Base-by-base conservation (phyloP, 2,797 vertebrate genomes). In the Chelon labrosus region DNA sequence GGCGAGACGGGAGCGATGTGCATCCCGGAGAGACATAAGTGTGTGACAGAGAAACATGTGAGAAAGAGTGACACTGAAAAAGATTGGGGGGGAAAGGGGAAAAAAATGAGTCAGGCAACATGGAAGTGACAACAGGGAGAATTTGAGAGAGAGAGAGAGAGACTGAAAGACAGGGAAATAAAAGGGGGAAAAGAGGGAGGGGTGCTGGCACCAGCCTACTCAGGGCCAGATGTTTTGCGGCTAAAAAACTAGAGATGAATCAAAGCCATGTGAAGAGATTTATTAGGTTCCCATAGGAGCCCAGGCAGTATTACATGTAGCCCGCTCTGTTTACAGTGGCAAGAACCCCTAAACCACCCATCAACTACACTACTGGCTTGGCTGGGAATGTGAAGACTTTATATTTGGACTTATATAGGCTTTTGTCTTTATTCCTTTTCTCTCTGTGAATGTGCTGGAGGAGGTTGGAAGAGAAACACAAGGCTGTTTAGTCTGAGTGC, bases 251-350 rank as follows among this genome's bases (percentile, higher is more conserved):
- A 83, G 80, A 93, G 92, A 91, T 92, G 92, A 93, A 93, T 94
- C 89, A 93, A 93, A 94, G 92, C 93, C 94, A 95, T 94, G 90
- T 94, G 94, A 93, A 89, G 91, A 92, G 90, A 92, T 94, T 94
- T 94, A 93, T 94, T 93, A 89, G 86, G 88, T 89, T 94, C 94
- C 93, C 92, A 91, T 90, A 89, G 90, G 94, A 93, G 93, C 85
- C 80, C 85, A 91, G 90, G 90, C 89, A 91, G 86, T 89, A 90
- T 93, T 93, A 93, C 94, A 93, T 91, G 90, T 86, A 92, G 90
- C 86, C 88, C 52, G 83, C 86, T 88, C 90, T 93, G 90, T 94
- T 94, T 94, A 93, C 91, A 92, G 91, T 93, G 92, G 93, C 92
- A 90, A 85, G 87, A 92, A 91, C 92, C 88, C 88, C 85, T 88